phyloP scores from a whole-genome alignment of 2,888 invertebrate genomes.

The Polydrusus cervinus region DNA sequence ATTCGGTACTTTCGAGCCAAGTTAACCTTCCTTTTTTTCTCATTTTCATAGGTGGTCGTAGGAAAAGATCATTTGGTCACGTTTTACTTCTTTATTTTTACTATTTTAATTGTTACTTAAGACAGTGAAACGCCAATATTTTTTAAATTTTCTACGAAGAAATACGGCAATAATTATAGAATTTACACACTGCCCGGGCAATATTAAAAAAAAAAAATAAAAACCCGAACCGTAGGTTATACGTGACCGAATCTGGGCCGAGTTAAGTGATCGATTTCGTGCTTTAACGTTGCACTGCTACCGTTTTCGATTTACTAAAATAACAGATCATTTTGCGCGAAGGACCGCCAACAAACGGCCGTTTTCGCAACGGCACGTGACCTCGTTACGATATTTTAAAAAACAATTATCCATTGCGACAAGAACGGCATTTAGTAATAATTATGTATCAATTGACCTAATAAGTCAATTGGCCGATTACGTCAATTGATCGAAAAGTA shows the following conservation, averaged over 20 bases:
- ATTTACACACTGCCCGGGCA: constrained; percentile 3
- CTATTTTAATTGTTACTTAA: not conserved
- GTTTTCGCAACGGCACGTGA: constrained; percentile 28
- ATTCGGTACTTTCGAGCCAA: too few relatives aligned
- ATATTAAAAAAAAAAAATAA: constrained; percentile 6
- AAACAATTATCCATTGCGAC: not conserved
- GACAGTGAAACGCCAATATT: not conserved
- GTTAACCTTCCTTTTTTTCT: too few relatives aligned
- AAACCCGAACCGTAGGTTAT: constrained; percentile 19
- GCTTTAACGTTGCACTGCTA: constrained; percentile 41
- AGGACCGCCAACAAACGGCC: constrained; percentile 36
- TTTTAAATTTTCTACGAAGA: too few relatives aligned
- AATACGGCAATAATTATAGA: constrained; percentile 5
- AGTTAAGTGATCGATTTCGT: constrained; percentile 50
- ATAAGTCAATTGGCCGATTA: too few relatives aligned
- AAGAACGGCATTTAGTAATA: not conserved
- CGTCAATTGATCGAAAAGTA: too few relatives aligned
- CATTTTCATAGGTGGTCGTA: too few relatives aligned
- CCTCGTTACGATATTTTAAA: constrained; percentile 15
- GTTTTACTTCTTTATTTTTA: too few relatives aligned
- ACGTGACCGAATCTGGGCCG: constrained; percentile 45
- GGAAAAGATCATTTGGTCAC: too few relatives aligned
- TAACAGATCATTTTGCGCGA: constrained; percentile 47
- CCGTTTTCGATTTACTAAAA: constrained; percentile 52
- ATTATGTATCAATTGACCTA: too few relatives aligned